Evolutionary conservation across 2,113 vertebrate species (phyloP).

Genomic region (Puntigrus tetrazona): DNA sequence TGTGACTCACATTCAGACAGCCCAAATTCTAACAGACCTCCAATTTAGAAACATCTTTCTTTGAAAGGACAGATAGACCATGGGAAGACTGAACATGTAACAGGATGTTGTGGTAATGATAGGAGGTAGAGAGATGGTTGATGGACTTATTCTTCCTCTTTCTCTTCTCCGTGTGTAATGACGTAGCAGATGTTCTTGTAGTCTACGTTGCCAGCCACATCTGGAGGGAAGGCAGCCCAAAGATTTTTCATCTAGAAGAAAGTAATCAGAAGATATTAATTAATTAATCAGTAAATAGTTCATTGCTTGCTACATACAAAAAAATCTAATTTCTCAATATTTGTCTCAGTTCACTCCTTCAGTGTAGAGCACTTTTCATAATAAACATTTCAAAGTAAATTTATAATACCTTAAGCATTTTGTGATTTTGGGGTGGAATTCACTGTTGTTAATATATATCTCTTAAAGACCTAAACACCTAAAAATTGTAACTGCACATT

Average conservation of each 20-base stretch:
- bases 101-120: not conserved
- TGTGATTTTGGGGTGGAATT: no score
- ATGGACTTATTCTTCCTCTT: conserved; percentile 64
- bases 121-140: not conserved
- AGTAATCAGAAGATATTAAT: not conserved
- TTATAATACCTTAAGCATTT: no score
- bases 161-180: conserved; percentile 92
- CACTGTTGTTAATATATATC: no score
- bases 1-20: conserved; percentile 62
- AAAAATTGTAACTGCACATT: no score
- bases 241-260: conserved; percentile 77
- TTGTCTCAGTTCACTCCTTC: not conserved
- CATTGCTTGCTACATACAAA: not conserved
- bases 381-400: not conserved
- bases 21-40: conserved; percentile 37
- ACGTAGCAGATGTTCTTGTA: conserved; percentile 96
- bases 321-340: not conserved
- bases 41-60: conserved; percentile 43
- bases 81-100: conserved; percentile 49
- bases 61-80: conserved; percentile 39
- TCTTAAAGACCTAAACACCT: no score
- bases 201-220: conserved; percentile 82
- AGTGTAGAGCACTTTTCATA: not conserved
- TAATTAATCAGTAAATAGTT: not conserved
- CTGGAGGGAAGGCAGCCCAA: conserved; percentile 81